Conservation (phyloP, 2,113 vertebrate genomes). For the Mesitornis unicolor region DNA sequence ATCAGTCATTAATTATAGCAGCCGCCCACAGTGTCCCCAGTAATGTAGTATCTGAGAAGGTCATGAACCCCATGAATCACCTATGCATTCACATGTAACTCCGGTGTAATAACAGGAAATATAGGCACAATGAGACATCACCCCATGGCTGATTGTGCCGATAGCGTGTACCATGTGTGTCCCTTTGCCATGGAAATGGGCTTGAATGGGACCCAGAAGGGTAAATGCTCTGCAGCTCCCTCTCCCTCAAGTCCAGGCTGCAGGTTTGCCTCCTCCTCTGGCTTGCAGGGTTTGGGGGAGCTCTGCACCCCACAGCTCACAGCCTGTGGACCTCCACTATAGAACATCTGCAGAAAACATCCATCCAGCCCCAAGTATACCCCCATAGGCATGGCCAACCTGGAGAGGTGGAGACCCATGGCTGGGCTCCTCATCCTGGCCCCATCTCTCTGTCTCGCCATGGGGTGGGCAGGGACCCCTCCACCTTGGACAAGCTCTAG, state of each 20-base stretch:
- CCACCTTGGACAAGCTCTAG: neutral
- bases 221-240: neutral
- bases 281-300: neutral
- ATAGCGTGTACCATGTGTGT: neutral
- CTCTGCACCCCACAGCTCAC: neutral
- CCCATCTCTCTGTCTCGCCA: rapidly evolving
- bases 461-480: rapidly evolving
- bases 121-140: neutral
- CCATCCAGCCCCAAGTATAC: neutral
- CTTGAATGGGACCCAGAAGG: neutral
- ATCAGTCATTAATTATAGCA: conserved; percentile 41
- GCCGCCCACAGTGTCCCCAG: neutral
- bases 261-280: neutral
- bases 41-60: neutral
- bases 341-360: neutral
- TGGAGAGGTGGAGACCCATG: neutral
- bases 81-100: neutral
- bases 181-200: neutral
- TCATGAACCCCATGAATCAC: neutral
- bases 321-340: neutral
- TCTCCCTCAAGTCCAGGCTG: neutral
- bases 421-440: rapidly evolving
- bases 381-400: neutral
- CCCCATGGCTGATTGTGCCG: neutral
- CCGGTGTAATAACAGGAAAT: conserved; percentile 27